Conservation (phyloP, 1,140 invertebrate genomes). For the Sipha flava region DNA sequence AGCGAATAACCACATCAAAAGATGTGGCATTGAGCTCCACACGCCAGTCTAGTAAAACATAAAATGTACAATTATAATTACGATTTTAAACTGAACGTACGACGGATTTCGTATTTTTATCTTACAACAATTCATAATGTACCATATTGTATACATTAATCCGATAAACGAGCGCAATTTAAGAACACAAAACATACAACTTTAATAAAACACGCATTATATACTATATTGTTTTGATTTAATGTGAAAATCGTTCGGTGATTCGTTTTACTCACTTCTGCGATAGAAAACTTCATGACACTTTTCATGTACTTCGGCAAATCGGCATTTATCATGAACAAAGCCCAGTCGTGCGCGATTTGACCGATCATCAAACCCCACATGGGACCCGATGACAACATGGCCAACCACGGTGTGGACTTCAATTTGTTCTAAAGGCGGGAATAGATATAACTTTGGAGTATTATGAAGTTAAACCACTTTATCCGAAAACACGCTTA, state of each 20-base stretch:
- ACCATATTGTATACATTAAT: too few species aligned
- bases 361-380: constrained; percentile 57
- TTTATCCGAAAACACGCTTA: neutral
- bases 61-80: neutral
- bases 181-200: too few species aligned
- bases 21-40: constrained; percentile 40
- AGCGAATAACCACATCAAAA: constrained; percentile 40
- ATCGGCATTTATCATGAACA: constrained; percentile 71
- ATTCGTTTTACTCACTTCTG: constrained; percentile 47
- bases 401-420: constrained; percentile 53
- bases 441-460: neutral
- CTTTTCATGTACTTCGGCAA: constrained; percentile 60
- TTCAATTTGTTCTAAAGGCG: constrained; percentile 20
- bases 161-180: too few species aligned
- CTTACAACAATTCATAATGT: too few species aligned
- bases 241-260: too few species aligned
- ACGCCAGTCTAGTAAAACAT: constrained; percentile 41
- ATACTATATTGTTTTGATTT: too few species aligned
- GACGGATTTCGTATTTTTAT: too few species aligned
- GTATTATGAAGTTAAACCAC: neutral
- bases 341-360: constrained; percentile 87
- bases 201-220: too few species aligned
- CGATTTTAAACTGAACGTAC: neutral
- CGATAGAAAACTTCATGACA: constrained; percentile 57
- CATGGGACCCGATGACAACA: constrained; percentile 57